These are phyloP conservation scores for Eueremaeus valkanovi DNA, from an alignment of 2,888 invertebrate genomes.

Conservation along the genomic window DNA sequence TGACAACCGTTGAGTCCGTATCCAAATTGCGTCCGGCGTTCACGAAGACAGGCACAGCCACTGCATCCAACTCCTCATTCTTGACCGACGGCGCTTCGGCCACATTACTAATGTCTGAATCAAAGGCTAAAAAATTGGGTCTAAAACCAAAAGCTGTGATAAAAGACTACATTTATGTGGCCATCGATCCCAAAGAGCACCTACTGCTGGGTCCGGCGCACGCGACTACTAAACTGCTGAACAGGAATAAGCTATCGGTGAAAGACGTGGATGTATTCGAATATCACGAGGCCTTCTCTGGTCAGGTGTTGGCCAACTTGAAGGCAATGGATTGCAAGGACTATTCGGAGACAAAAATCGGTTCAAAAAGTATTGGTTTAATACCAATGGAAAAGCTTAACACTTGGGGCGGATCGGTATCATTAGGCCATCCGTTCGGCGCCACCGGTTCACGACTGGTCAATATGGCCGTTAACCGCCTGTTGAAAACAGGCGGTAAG, in stretches of 20 bases:
- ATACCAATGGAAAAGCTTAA: slow-evolving; percentile 72
- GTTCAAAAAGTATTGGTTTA: slow-evolving; percentile 63
- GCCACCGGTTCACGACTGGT: slow-evolving; percentile 73
- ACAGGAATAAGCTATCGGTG: slow-evolving; percentile 75
- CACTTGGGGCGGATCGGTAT: slow-evolving; percentile 93
- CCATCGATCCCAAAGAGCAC: slow-evolving; percentile 96
- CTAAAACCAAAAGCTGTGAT: slow-evolving; percentile 94
- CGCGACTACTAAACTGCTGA: slow-evolving; percentile 84
- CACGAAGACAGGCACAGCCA: slow-evolving; percentile 94
- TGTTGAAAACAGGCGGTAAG: slow-evolving; percentile 90
- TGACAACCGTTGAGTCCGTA: slow-evolving; percentile 80
- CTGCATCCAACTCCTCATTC: slow-evolving; percentile 94
- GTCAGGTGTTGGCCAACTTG: slow-evolving; percentile 92
- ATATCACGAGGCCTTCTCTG: slow-evolving; percentile 98
- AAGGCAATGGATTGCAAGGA: slow-evolving; percentile 96
- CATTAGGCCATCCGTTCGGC: slow-evolving; percentile 89
- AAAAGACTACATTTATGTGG: slow-evolving; percentile 80
- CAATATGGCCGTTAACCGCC: slow-evolving; percentile 72
- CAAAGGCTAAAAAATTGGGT: slow-evolving; percentile 85
- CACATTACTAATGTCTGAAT: slow-evolving; percentile 88
- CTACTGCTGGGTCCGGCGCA: slow-evolving; percentile 81
- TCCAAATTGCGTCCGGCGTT: slow-evolving; percentile 92
- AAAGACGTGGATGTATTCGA: slow-evolving; percentile 95
- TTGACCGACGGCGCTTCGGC: slow-evolving; percentile 98
- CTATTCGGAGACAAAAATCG: slow-evolving; percentile 75